Base-by-base conservation (phyloP, 2,113 vertebrate species). In the Tringa solitaria region DNA sequence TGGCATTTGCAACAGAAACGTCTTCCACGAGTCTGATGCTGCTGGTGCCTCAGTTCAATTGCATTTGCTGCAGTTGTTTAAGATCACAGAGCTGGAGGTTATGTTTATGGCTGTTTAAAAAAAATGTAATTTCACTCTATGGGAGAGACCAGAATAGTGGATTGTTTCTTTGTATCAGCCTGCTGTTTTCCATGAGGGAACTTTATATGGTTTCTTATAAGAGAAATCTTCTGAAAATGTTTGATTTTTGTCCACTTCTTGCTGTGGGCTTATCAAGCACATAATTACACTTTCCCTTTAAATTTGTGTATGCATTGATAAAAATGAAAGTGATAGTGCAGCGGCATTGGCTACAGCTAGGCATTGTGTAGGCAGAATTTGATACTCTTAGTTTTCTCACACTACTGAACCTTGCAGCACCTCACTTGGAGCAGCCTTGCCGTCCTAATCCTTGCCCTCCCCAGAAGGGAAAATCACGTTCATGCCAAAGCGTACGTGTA, bases 311-410 rank as follows among this genome's bases (percentile, higher is more conserved):
- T 81, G 72, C 75, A 8, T 51, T 92, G 59, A 77, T 95, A 95
- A 94, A 96, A 97, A 95, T 96, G 96, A 97, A 97, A 96, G 96
- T 96, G 96, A 95, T 95, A 97, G 96, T 97, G 93, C 88, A 88
- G 70, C 60, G 84, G 74, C 90, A 65, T 53, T 96, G 95, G 84
- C 95, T 94, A 5, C 63, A 74, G 88, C 92, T 87, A 83, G 64
- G 75, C 75, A 96, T 94, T 80, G 75, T 96, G 93, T 92, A 94
- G 96, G 96, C 96, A 95, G 92, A 97, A 96, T 96, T 96, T 96
- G 95, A 96, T 96, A 95, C 85, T 92, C 87, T 90, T 76, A 76
- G 59, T 90, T 95, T 92, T 95, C 87, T 95, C 75, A 76, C 61
- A 26, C 92, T 92, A 4, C 85, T 88, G 85, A 96, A 73, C 72